Evolutionary conservation across 2,113 vertebrate species (phyloP), one percentile per base, ranked within the genome.

Genomic region (Plectropomus leopardus): DNA sequence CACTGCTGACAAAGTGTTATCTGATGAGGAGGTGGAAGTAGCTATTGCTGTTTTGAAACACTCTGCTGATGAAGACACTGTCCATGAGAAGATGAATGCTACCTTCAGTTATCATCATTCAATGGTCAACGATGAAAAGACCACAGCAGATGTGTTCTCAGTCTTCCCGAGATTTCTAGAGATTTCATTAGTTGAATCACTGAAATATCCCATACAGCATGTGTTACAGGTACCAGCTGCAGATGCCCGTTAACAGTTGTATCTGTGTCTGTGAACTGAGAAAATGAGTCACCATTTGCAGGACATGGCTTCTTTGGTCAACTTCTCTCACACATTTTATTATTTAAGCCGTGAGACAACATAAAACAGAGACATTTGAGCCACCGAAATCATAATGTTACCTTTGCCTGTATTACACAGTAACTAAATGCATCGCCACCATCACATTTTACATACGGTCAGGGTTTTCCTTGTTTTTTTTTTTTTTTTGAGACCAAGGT

Each of bases 21-120:
- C 24, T 4, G 40, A 83, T 17, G 60, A 77, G 67, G 51, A 83
- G 3, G 53, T 72, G 3, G 59, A 72, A 83, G 51, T 45, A 67
- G 81, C 68, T 53, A 36, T 78, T 42, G 30, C 53, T 28, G 9
- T 73, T 63, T 71, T 79, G 55, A 74, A 19, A 50, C 23, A 84
- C 70, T 19, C 66, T 84, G 55, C 69, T 14, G 61, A 72, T 83
- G 54, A 83, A 61, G 54, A 55, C 16, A 79, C 59, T 17, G 1
- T 72, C 34, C 28, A 28, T 50, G 63, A 76, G 40, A 82, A 69
- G 55, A 64, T 70, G 72, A 82, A 74, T 24, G 50, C 24, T 16
- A 71, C 64, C 24, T 74, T 69, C 32, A 42, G 4, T n/a, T 69
- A 81, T 60, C 11, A 1, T 40, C 65, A 80, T 0, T 44, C 61